A percentile compares a stretch with the other conserved stretches of the same genome.
These are phyloP conservation scores for Cosmia trapezina DNA, from an alignment of 2,888 invertebrate genomes.

Conservation along the genomic window DNA sequence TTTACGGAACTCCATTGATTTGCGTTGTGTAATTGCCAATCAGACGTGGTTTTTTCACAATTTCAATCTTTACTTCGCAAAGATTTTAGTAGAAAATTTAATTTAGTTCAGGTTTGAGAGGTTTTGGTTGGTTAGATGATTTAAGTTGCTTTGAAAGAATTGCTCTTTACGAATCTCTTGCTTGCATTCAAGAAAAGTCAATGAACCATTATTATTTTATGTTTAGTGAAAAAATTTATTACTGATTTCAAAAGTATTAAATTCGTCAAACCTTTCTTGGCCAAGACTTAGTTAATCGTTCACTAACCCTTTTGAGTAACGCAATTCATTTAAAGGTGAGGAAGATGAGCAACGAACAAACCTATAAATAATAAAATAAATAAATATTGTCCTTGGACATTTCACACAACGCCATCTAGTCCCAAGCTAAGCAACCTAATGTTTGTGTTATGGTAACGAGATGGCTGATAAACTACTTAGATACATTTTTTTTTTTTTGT, in stretches of 20 bases:
- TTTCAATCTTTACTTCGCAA: constrained; percentile 9
- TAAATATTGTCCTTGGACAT: too few relatives aligned
- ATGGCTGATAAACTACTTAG: too few relatives aligned
- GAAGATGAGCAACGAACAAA: not conserved
- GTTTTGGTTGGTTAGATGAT: not conserved
- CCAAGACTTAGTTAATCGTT: not conserved
- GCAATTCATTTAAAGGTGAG: too few relatives aligned
- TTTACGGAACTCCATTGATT: constrained; percentile 60
- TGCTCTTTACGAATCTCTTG: not conserved
- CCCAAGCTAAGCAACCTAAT: too few relatives aligned
- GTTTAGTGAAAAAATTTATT: not conserved
- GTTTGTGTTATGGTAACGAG: too few relatives aligned
- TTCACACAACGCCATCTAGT: too few relatives aligned
- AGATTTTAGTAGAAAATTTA: constrained; percentile 5
- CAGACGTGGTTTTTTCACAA: constrained; percentile 33
- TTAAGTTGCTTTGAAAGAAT: not conserved
- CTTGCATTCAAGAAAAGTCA: not conserved
- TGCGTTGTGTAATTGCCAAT: constrained; percentile 59
- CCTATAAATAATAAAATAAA: too few relatives aligned
- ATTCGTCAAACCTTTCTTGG: not conserved
- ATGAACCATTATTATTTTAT: not conserved
- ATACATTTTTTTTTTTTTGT: too few relatives aligned
- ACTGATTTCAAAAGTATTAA: not conserved
- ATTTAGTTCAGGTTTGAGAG: not conserved
- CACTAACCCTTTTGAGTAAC: not conserved